A percentile compares a stretch with the other conserved stretches of the same genome.
Evolutionary conservation across 2,797 vertebrate genomes (phyloP).

Genomic region (Luscinia luscinia): DNA sequence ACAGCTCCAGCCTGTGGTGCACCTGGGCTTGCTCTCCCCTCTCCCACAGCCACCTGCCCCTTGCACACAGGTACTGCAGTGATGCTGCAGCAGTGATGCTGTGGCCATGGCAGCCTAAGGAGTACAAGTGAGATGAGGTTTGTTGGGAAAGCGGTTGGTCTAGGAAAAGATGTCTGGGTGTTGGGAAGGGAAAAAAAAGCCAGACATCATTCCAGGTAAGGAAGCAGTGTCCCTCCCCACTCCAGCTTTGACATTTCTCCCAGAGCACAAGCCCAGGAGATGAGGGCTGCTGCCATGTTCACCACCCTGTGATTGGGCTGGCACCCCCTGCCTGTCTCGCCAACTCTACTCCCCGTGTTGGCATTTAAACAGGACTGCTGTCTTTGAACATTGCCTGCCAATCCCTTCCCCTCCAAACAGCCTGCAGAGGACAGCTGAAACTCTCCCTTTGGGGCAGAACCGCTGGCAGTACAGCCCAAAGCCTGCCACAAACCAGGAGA

Average conservation of each 20-base stretch:
- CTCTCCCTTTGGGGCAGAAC: neutral
- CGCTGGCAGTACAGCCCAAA: neutral
- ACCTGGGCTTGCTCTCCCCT: neutral
- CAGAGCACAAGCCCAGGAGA: neutral
- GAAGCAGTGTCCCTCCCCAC: neutral
- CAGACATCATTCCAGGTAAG: neutral
- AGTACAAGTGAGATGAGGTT: neutral
- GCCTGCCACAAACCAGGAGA: neutral
- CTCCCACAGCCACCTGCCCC: rapidly evolving
- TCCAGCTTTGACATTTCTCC: neutral
- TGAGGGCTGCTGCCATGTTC: neutral
- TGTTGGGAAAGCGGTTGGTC: neutral
- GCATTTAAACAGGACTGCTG: neutral
- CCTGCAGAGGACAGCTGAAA: neutral
- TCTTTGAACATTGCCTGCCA: neutral
- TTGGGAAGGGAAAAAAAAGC: neutral
- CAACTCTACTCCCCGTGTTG: neutral
- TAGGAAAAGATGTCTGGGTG: neutral
- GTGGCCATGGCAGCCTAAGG: rapidly evolving
- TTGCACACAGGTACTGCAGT: neutral
- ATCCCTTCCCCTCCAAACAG: neutral
- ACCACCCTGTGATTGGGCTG: neutral
- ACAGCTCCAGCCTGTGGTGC: neutral
- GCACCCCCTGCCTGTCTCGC: neutral
- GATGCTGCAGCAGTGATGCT: neutral